Conservation (phyloP, 2,113 vertebrate genomes). For the Pelecanoides urinatrix region DNA sequence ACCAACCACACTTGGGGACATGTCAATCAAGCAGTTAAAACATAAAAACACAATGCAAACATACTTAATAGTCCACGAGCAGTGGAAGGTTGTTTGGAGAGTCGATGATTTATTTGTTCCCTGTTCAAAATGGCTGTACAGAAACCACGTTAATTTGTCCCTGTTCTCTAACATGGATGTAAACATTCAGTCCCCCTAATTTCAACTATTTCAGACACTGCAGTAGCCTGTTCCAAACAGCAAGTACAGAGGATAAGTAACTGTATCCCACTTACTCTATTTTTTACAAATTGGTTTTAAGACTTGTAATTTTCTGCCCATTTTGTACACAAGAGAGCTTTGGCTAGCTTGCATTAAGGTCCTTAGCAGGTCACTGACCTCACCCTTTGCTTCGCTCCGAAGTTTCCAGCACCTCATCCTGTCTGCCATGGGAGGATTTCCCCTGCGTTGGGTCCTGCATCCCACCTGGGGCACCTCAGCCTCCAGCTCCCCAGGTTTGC, state of each 20-base stretch:
- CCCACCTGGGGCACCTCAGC: neutral
- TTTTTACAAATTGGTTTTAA: neutral
- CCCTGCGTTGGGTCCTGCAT: neutral
- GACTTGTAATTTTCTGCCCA: neutral
- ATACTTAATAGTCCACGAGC: neutral
- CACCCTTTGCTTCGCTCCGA: neutral
- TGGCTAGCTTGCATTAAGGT: neutral
- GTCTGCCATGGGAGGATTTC: neutral
- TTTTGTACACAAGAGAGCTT: neutral
- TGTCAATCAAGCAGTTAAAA: neutral
- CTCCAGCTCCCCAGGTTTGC: neutral
- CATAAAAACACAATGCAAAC: neutral
- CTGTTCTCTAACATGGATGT: neutral
- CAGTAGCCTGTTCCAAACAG: neutral
- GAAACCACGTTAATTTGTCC: neutral
- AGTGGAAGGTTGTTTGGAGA: slow-evolving; percentile 7
- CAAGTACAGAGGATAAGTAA: neutral
- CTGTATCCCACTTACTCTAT: neutral
- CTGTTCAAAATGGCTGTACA: neutral
- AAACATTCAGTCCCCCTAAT: neutral
- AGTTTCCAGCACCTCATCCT: neutral
- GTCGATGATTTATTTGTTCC: neutral
- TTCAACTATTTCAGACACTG: neutral
- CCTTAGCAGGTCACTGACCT: neutral
- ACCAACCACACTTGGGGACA: neutral